Conservation (phyloP, 1,140 invertebrate genomes). For the Bombus superbus region DNA sequence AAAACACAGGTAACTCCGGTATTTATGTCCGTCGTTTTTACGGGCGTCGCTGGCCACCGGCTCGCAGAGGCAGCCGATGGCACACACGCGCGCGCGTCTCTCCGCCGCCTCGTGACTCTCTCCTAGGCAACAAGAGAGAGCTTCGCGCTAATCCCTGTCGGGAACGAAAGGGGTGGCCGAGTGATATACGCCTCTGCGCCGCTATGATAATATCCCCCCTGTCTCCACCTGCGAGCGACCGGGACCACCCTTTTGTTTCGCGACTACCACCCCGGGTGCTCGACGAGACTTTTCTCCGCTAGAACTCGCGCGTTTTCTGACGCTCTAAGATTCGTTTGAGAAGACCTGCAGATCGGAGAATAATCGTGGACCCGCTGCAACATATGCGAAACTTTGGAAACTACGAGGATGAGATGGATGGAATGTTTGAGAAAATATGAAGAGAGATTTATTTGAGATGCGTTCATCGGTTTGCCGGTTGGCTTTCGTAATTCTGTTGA, state of each 20-base stretch:
- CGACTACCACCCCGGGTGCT: conserved; percentile 20
- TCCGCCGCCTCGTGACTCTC: conserved; percentile 63
- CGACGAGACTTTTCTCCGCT: conserved; percentile 17
- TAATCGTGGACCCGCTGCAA: neutral
- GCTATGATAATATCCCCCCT: conserved; percentile 79
- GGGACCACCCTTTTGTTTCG: conserved; percentile 55
- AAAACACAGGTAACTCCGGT: conserved; percentile 82
- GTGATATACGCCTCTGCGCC: conserved; percentile 80
- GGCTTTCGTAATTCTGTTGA: too few relatives aligned
- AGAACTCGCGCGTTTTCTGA: neutral
- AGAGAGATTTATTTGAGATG: neutral
- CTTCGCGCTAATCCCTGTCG: conserved; percentile 80
- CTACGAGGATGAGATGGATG: neutral
- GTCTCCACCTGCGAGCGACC: conserved; percentile 20
- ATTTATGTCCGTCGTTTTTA: conserved; percentile 79
- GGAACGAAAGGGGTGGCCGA: conserved; percentile 76
- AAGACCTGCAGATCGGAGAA: neutral
- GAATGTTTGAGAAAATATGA: neutral
- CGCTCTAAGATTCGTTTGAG: neutral
- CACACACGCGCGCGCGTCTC: conserved; percentile 54
- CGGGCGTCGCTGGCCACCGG: conserved; percentile 54
- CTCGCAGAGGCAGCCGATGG: conserved; percentile 24
- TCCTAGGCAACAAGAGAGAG: conserved; percentile 75
- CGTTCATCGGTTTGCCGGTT: neutral
- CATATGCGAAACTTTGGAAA: neutral